phyloP scores from a whole-genome alignment of 2,113 vertebrate species.

The Laticauda colubrina region DNA sequence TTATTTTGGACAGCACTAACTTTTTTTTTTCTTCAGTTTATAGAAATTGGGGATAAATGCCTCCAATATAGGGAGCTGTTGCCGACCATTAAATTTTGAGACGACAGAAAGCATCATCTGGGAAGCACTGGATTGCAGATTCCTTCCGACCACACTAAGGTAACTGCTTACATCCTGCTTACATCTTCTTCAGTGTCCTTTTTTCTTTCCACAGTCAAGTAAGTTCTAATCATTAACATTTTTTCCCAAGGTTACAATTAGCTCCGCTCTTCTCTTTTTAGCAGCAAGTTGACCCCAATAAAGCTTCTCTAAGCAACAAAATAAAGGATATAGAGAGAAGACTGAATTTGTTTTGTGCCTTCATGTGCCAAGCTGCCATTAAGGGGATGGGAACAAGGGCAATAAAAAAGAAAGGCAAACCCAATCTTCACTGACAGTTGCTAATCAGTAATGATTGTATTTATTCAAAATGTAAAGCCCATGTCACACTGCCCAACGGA shows the following conservation, averaged over 20 bases:
- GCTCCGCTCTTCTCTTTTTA: neutral
- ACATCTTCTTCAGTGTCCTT: neutral
- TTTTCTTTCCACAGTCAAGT: neutral
- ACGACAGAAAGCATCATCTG: neutral
- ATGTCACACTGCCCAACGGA: too few relatives aligned
- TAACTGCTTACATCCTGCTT: neutral
- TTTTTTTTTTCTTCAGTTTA: neutral
- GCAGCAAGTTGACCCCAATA: neutral
- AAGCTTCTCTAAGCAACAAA: neutral
- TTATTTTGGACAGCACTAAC: neutral
- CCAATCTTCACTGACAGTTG: neutral
- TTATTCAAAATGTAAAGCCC: neutral
- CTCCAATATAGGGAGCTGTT: neutral
- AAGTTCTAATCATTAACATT: neutral
- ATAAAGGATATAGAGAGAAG: neutral
- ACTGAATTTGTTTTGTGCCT: neutral
- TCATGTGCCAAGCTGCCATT: neutral
- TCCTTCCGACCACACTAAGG: neutral
- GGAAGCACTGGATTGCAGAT: neutral
- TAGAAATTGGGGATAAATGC: neutral
- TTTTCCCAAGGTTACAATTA: neutral
- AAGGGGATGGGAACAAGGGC: neutral
- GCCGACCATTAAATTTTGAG: neutral
- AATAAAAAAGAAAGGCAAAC: neutral
- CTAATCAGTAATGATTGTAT: neutral